These are phyloP conservation scores for Palythoa grandis DNA, from an alignment of 92 coral and sea anemone genomes.

Conservation along the genomic window DNA sequence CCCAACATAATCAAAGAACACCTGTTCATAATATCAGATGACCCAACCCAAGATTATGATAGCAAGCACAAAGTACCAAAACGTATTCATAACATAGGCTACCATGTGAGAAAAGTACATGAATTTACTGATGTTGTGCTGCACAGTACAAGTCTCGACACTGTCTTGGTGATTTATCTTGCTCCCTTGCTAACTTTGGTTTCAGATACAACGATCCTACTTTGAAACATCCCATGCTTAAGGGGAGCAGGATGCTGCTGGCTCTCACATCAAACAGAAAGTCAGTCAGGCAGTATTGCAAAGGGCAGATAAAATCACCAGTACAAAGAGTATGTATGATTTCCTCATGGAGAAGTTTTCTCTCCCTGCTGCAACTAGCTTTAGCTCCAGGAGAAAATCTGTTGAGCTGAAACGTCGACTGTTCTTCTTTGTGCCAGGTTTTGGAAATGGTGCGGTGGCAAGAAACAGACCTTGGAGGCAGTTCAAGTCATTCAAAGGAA, in stretches of 20 bases:
- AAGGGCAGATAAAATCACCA: conserved; percentile 28
- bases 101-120: conserved; percentile 22
- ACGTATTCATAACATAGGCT: background rate
- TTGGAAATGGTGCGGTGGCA: conserved; percentile 40
- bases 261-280: conserved; percentile 18
- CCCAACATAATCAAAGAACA: conserved; percentile 53
- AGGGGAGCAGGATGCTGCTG: no score
- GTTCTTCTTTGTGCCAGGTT: conserved; percentile 49
- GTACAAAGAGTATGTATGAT: conserved; percentile 43
- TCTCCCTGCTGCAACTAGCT: conserved; percentile 49
- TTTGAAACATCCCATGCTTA: conserved; percentile 14
- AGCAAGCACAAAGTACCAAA: background rate
- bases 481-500: conserved; percentile 38
- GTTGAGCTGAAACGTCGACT: conserved; percentile 29
- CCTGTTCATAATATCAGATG: conserved; percentile 39
- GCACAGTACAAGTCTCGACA: conserved; percentile 31
- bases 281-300: conserved; percentile 40
- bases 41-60: background rate
- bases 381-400: conserved; percentile 30
- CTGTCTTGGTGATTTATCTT: conserved; percentile 12
- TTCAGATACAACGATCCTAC: conserved; percentile 1
- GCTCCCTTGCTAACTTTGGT: conserved; percentile 49
- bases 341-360: conserved; percentile 26
- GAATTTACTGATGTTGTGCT: conserved; percentile 41
- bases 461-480: conserved; percentile 46